Evolutionary conservation across 2,888 invertebrate species (phyloP).

Genomic region (Acanthosoma haemorrhoidale): DNA sequence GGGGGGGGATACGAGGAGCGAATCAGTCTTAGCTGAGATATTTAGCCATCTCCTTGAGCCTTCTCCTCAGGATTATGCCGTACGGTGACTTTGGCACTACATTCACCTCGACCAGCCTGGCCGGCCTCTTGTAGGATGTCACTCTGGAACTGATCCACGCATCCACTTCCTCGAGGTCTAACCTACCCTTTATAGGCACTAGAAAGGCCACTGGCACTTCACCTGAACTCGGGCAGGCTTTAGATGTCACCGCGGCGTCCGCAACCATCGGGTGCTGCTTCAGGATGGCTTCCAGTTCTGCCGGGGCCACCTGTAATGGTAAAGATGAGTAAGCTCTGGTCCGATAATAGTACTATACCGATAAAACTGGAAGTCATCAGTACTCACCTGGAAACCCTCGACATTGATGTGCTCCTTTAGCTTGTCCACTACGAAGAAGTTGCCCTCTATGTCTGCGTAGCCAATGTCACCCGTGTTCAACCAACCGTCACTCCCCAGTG

Average conservation of each 20-base stretch:
- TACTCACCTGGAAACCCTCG: constrained; percentile 53
- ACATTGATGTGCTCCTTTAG: constrained; percentile 53
- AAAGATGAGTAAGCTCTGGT: too few relatives aligned
- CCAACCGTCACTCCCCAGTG: constrained; percentile 71
- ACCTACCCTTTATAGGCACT: constrained; percentile 53
- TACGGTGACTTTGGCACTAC: constrained; percentile 33
- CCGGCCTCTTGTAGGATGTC: constrained; percentile 30
- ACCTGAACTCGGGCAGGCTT: constrained; percentile 62
- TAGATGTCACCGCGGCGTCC: constrained; percentile 74
- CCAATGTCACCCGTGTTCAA: constrained; percentile 73
- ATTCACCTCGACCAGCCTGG: constrained; percentile 20
- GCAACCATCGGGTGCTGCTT: constrained; percentile 59
- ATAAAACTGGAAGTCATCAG: too few relatives aligned
- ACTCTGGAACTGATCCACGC: constrained; percentile 24
- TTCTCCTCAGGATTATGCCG: constrained; percentile 35
- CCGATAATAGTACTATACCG: too few relatives aligned
- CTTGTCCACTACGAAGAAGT: constrained; percentile 50
- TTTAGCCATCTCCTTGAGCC: constrained; percentile 27
- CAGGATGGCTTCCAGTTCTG: constrained; percentile 31
- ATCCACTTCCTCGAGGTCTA: constrained; percentile 15
- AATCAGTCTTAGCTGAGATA: too few relatives aligned
- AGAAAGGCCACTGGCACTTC: constrained; percentile 70
- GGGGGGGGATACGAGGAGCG: too few relatives aligned
- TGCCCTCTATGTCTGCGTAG: constrained; percentile 58
- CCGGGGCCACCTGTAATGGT: constrained; percentile 29